Evolutionary conservation across 2,797 vertebrate species (phyloP), one percentile per base, ranked within the genome.

Genomic region (Darevskia mixta): DNA sequence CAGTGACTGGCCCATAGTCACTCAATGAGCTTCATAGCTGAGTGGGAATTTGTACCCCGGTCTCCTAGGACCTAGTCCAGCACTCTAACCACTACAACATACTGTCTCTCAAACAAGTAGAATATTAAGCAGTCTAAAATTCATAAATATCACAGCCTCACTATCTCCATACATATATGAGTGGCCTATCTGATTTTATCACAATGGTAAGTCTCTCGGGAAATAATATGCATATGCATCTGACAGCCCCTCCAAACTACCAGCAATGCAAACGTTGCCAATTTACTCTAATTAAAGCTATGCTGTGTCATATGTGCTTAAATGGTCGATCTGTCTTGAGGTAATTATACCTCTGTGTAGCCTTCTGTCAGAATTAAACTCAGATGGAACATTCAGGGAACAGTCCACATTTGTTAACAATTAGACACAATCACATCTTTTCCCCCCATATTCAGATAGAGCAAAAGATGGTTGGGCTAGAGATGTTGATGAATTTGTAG

Each of bases 281-380:
- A 95, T 95, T 96, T 95, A 95, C 92, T 93, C 95, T 95, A 96
- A 95, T 96, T 97, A 96, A 95, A 96, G 91, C 95, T 95, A 95
- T 96, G 94, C 96, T 96, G 95, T 97, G 96, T 97, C 92, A 83
- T 94, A 95, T 97, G 95, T 96, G 95, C 96, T 96, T 97, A 97
- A 96, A 97, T 43, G 43, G 95, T 97, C 97, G 95, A 96, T 97
- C 97, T 96, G 95, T 97, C 96, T 97, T 97, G 96, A 96, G 96
- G 96, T 97, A 97, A 98, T 98, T 97, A 97, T 89, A 98, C 96
- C 97, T 96, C 97, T 95, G 94, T 93, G 94, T 95, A 96, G 95
- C 95, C 93, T 95, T 92, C 92, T 94, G 93, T 90, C 94, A 91
- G 96, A 97, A 98, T 97, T 97, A 96, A 97, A 97, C 92, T 97